Evolutionary conservation across 2,113 vertebrate species (phyloP).

Genomic region (Physeter macrocephalus): DNA sequence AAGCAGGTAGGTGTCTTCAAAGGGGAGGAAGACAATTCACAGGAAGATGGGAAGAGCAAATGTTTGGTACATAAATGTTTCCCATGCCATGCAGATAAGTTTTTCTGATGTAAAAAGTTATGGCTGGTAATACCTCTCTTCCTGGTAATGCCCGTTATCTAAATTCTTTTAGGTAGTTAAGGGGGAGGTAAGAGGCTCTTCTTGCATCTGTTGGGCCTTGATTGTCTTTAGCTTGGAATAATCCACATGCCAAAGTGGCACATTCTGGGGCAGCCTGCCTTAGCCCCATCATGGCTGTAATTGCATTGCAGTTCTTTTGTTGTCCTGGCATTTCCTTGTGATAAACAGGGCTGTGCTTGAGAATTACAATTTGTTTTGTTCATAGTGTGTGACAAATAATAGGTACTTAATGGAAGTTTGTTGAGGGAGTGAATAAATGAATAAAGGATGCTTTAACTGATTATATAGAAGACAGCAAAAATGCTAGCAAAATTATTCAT

Average conservation of each 20-base stretch:
- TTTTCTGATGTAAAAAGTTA: neutral
- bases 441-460: neutral
- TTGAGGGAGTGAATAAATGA: neutral
- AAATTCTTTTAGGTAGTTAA: neutral
- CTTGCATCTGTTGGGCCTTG: neutral
- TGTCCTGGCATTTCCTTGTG: neutral
- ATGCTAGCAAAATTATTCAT: neutral
- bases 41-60: neutral
- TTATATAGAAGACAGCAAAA: neutral
- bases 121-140: neutral
- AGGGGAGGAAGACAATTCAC: neutral
- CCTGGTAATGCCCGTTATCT: neutral
- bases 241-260: neutral
- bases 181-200: neutral
- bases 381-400: neutral
- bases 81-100: neutral
- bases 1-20: neutral
- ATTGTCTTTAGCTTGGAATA: no score
- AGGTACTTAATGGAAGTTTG: neutral
- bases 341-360: neutral
- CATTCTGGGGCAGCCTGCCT: neutral
- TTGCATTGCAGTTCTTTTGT: neutral
- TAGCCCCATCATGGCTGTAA: neutral
- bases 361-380: conserved; percentile 13
- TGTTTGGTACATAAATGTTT: neutral